Evolutionary conservation across 2,797 vertebrate genomes (phyloP).

Genomic region (Oreochromis grahami): DNA sequence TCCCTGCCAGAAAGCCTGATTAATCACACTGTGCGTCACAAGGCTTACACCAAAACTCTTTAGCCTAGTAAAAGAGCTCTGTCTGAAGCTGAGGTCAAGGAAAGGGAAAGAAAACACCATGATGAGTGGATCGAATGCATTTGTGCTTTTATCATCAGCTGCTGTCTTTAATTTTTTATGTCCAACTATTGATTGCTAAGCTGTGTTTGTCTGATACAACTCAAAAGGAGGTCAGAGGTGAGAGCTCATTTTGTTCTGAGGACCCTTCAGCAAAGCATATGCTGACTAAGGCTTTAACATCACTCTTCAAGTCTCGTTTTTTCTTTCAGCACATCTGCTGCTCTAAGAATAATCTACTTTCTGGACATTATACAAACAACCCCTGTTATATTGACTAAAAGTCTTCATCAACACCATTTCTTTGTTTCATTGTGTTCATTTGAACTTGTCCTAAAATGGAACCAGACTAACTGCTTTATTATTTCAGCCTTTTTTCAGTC

Average conservation of each 20-base stretch:
- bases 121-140: neutral
- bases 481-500: neutral
- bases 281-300: neutral
- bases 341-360: neutral
- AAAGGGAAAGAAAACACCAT: neutral
- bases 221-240: neutral
- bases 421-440: rapidly evolving
- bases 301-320: neutral
- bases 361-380: neutral
- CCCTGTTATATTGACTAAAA: neutral
- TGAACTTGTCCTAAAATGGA: neutral
- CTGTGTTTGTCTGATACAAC: neutral
- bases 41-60: neutral
- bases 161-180: neutral
- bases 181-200: neutral
- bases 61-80: neutral
- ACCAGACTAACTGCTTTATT: neutral
- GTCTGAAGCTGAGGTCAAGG: neutral
- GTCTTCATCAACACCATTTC: neutral
- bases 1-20: neutral
- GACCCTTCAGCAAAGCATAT: neutral
- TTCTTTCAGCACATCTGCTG: neutral
- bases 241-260: neutral
- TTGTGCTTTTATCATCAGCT: neutral
- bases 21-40: conserved; percentile 29